Evolutionary conservation across 1,140 invertebrate genomes (phyloP).

Genomic region (Aphelenchoides avenae): DNA sequence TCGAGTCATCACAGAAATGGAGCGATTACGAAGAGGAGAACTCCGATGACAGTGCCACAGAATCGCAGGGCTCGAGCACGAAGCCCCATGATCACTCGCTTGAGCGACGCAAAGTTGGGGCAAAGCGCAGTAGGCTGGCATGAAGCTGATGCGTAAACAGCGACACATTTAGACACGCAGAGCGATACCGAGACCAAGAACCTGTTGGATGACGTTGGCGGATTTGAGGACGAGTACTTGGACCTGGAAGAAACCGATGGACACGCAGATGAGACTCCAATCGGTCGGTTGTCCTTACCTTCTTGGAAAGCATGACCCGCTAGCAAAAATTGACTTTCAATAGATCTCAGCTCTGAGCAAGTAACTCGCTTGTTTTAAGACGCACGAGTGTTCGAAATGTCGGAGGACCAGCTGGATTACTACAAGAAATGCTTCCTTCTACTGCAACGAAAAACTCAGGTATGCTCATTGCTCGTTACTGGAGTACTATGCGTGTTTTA

Average conservation of each 20-base stretch:
- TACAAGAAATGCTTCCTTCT: conserved; percentile 41
- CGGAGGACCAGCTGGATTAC: conserved; percentile 39
- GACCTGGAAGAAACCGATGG: conserved; percentile 19
- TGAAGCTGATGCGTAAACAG: conserved; percentile 13
- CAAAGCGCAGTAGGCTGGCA: neutral
- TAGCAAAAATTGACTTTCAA: conserved; percentile 2
- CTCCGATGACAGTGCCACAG: conserved; percentile 16
- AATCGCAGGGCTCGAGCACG: conserved; percentile 4
- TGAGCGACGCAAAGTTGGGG: conserved; percentile 10
- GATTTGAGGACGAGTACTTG: conserved; percentile 30
- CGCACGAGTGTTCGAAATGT: conserved; percentile 35
- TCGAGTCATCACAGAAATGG: conserved; percentile 32
- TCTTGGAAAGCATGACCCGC: neutral
- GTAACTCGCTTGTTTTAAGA: conserved; percentile 14
- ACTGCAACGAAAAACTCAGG: conserved; percentile 34
- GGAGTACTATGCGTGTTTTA: conserved; percentile 15
- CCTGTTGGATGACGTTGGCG: conserved; percentile 39
- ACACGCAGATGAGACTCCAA: neutral
- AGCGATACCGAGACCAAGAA: conserved; percentile 43
- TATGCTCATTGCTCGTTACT: conserved; percentile 3
- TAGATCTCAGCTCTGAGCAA: neutral
- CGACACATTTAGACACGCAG: conserved; percentile 28
- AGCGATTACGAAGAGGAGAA: conserved; percentile 38
- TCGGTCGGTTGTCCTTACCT: neutral
- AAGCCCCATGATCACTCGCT: conserved; percentile 11